Conservation (phyloP, 2,888 invertebrate species). For the Drosophila anomalata region DNA sequence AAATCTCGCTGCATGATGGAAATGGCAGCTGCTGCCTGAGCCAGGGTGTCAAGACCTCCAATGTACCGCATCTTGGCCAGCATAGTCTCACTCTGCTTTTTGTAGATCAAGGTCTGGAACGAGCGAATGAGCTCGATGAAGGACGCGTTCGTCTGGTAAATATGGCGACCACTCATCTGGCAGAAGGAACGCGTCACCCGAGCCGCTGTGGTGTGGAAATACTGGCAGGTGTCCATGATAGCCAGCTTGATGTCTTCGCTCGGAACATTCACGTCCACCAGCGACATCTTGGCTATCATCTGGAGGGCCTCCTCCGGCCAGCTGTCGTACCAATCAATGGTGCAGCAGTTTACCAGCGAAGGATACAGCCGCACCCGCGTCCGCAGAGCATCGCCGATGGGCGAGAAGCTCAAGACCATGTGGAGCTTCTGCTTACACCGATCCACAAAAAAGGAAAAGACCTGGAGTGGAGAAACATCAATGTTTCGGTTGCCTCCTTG, state of each 20-base stretch:
- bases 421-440: constrained; percentile 92
- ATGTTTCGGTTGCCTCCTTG: constrained; percentile 93
- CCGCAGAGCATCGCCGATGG: constrained; percentile 92
- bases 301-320: constrained; percentile 94
- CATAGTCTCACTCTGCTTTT: constrained; percentile 89
- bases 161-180: constrained; percentile 87
- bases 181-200: constrained; percentile 87
- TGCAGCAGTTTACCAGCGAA: constrained; percentile 95
- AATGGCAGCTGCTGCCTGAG: constrained; percentile 92
- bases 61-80: constrained; percentile 90
- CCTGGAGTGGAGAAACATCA: constrained; percentile 91
- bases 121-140: constrained; percentile 93
- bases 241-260: constrained; percentile 86
- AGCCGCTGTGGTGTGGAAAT: constrained; percentile 93
- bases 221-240: constrained; percentile 92
- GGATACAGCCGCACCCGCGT: constrained; percentile 93
- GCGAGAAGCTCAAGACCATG: constrained; percentile 90
- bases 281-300: constrained; percentile 91
- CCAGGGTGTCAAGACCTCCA: constrained; percentile 92
- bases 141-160: constrained; percentile 95
- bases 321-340: constrained; percentile 96
- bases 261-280: constrained; percentile 87
- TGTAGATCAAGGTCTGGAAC: constrained; percentile 90
- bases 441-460: constrained; percentile 92
- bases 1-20: constrained; percentile 91